Evolutionary conservation across 2,797 vertebrate species (phyloP).

Genomic region (Meda fulgida): DNA sequence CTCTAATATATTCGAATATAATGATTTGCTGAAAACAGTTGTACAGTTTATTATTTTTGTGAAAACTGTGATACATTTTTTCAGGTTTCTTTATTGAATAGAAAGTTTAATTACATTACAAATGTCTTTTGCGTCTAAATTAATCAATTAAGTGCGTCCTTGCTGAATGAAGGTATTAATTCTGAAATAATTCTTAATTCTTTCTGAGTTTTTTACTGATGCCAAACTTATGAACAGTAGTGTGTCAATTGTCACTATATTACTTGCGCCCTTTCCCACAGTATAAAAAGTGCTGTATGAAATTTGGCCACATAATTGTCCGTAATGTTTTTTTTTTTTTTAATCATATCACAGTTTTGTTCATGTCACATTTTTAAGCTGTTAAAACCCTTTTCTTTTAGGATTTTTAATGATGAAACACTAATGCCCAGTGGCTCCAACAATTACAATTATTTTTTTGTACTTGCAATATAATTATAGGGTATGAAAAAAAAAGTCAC

Average conservation of each 20-base stretch:
- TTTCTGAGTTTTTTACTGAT: accelerated
- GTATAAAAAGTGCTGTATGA: slow-evolving; percentile 36
- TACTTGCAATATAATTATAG: not conserved
- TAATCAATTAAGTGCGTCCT: too few relatives aligned
- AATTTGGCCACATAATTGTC: slow-evolving; percentile 30
- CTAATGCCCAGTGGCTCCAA: slow-evolving; percentile 33
- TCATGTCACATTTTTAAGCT: slow-evolving; percentile 43
- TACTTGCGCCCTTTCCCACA: not conserved
- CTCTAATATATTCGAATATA: not conserved
- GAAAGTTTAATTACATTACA: not conserved
- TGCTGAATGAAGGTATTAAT: not conserved
- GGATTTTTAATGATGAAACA: not conserved
- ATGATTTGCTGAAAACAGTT: not conserved
- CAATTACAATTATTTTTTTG: not conserved
- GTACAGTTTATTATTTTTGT: not conserved
- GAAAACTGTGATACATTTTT: not conserved
- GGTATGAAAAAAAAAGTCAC: not conserved
- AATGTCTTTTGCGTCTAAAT: not conserved
- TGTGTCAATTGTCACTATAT: not conserved
- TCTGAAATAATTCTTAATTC: too few relatives aligned
- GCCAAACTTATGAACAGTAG: not conserved
- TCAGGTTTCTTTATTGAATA: too few relatives aligned
- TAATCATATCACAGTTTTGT: slow-evolving; percentile 40
- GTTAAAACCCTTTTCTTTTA: not conserved
- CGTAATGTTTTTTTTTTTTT: not conserved